Conservation (phyloP, 2,113 vertebrate species). For the Pollimyrus isidori region DNA sequence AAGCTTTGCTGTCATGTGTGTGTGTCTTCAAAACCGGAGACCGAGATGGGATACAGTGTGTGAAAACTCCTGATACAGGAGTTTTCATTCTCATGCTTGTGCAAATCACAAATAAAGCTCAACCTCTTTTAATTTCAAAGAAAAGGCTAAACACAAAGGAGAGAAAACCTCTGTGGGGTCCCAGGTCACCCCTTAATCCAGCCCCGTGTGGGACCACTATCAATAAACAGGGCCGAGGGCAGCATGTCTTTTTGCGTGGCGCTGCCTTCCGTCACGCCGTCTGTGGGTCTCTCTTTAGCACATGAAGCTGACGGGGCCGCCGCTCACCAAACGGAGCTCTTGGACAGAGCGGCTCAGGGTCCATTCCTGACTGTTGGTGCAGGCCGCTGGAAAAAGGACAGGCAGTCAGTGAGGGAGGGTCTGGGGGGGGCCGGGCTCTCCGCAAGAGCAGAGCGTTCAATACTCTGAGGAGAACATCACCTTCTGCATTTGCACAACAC, state of each 20-base stretch:
- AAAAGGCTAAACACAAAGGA: background rate
- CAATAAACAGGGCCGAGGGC: background rate
- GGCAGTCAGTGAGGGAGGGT: constrained; percentile 11
- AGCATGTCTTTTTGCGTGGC: background rate
- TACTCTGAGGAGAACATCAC: background rate
- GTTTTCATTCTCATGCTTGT: background rate
- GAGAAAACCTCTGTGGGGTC: background rate
- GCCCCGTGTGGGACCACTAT: background rate
- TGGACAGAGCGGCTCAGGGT: constrained; percentile 77
- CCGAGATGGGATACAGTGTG: background rate
- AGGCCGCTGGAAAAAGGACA: constrained; percentile 62
- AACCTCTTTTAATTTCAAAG: background rate
- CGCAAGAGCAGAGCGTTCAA: background rate
- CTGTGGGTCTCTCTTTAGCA: background rate
- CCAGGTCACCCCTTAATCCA: background rate
- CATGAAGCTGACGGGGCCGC: background rate
- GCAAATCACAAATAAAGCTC: background rate
- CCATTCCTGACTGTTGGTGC: constrained; percentile 94
- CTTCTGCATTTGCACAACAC: background rate
- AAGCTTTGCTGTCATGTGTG: background rate
- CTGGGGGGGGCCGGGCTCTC: background rate
- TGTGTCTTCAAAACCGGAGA: background rate
- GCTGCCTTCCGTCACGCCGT: background rate
- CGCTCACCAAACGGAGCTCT: constrained; percentile 84
- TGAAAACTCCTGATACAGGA: too few species aligned